Base-by-base conservation (phyloP, 2,797 vertebrate genomes). In the Malurus leucopterus region DNA sequence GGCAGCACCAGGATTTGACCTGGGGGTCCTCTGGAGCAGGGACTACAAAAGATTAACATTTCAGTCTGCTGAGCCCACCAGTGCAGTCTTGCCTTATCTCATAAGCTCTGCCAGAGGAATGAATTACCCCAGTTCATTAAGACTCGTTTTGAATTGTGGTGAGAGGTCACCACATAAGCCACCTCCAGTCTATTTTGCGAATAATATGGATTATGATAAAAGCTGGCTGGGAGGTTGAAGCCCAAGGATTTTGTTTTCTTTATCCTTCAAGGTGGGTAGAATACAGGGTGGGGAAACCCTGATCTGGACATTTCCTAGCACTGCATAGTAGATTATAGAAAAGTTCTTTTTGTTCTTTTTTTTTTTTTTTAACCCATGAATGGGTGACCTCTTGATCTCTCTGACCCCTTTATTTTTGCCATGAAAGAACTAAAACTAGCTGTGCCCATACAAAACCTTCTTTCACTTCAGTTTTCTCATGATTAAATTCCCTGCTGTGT, bases 51-150 rank as follows among this genome's bases (percentile, higher is more conserved):
- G 95, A 88, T 94, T 95, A 93, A 88, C 93, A 93, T 94, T 95
- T 86, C 91, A 94, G 95, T 94, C 93, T 87, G 69, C 87, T 91
- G 86, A 93, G 91, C 89, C 94, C 91, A 92, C 88, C 75, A 67
- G 61, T 81, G 93, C 63, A 15, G 88, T 81, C 93, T 88, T 91
- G 88, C 86, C 92, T 94, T 93, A 92, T 93, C 93, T 92, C 75
- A 61, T 91, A 93, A 95, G 96, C 91, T 93, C 91, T 93, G 78
- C 89, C 13, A 3, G 86, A 88, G 88, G 93, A 93, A 95, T 94
- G 95, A 95, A 95, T 96, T 95, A 92, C 80, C 84, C 86, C 79
- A 96, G 96, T 96, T 96, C 95, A 96, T 96, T 96, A 96, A 95
- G 86, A 93, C 89, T 93, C 64, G 0, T 95, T 95, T 95, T 91